These are phyloP conservation scores for Musca vetustissima DNA, from an alignment of 1,140 invertebrate genomes.

Conservation along the genomic window DNA sequence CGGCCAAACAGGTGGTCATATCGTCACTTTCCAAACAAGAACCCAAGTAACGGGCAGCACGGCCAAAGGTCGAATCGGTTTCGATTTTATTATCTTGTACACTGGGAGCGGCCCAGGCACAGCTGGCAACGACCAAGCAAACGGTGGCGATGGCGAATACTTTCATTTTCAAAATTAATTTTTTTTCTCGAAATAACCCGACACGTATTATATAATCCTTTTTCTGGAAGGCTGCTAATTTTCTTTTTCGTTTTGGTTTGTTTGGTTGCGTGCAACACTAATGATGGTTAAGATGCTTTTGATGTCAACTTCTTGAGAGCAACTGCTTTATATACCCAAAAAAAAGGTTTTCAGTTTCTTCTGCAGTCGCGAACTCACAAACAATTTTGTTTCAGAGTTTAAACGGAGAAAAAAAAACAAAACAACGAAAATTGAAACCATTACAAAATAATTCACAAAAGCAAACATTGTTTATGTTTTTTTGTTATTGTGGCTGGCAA, in stretches of 20 bases:
- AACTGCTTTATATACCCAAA: conserved; percentile 48
- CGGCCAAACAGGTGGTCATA: conserved; percentile 61
- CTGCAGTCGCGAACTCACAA: not conserved
- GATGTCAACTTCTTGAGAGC: conserved; percentile 48
- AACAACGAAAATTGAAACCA: not conserved
- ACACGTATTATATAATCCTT: conserved; percentile 1
- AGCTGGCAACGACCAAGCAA: conserved; percentile 43
- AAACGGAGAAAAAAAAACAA: no score
- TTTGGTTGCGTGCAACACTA: conserved; percentile 34
- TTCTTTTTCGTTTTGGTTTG: not conserved
- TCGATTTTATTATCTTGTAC: conserved; percentile 52
- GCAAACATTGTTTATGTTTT: conserved; percentile 23
- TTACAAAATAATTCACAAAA: conserved; percentile 22
- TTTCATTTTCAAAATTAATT: conserved; percentile 51
- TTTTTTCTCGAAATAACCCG: not conserved
- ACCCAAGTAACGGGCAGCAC: conserved; percentile 49
- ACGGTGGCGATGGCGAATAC: conserved; percentile 50
- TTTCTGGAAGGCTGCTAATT: not conserved
- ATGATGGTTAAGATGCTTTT: conserved; percentile 51
- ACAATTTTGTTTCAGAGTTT: no score
- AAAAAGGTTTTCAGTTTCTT: not conserved
- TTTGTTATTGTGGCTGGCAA: not conserved
- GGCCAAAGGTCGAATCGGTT: conserved; percentile 41
- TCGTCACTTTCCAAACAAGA: conserved; percentile 56
- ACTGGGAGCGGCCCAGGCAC: conserved; percentile 50